These are phyloP conservation scores for Streblospio benedicti DNA, from an alignment of 1,140 invertebrate species.

Conservation along the genomic window DNA sequence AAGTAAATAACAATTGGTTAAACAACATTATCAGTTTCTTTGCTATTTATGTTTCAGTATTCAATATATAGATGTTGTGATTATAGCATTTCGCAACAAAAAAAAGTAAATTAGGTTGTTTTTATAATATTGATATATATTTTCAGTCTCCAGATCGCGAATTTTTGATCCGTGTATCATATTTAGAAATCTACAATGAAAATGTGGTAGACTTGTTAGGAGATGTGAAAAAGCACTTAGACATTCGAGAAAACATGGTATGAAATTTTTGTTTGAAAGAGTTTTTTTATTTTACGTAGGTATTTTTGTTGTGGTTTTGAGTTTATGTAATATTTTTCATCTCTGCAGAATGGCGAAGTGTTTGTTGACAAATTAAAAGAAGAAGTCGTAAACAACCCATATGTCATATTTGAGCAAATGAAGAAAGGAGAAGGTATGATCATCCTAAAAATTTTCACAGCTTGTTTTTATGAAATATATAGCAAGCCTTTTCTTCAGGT, in stretches of 20 bases:
- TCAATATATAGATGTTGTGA: neutral
- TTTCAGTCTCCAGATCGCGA: conserved; percentile 35
- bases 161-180: conserved; percentile 36
- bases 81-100: neutral
- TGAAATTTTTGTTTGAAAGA: conserved; percentile 32
- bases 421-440: conserved; percentile 29
- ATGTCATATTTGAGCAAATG: conserved; percentile 21
- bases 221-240: conserved; percentile 48
- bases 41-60: neutral
- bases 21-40: too few relatives aligned
- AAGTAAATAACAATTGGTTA: too few relatives aligned
- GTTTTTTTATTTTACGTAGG: neutral
- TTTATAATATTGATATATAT: neutral
- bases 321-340: neutral
- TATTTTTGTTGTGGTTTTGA: neutral
- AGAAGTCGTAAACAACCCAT: conserved; percentile 21
- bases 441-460: too few relatives aligned
- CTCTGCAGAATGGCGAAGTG: conserved; percentile 29
- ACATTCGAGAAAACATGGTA: conserved; percentile 51
- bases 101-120: neutral
- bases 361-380: conserved; percentile 28
- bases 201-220: conserved; percentile 53
- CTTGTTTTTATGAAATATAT: too few relatives aligned
- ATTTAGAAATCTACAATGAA: conserved; percentile 59
- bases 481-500: too few relatives aligned